Base-by-base conservation (phyloP, 2,113 vertebrate genomes). In the Pangasianodon hypophthalmus region DNA sequence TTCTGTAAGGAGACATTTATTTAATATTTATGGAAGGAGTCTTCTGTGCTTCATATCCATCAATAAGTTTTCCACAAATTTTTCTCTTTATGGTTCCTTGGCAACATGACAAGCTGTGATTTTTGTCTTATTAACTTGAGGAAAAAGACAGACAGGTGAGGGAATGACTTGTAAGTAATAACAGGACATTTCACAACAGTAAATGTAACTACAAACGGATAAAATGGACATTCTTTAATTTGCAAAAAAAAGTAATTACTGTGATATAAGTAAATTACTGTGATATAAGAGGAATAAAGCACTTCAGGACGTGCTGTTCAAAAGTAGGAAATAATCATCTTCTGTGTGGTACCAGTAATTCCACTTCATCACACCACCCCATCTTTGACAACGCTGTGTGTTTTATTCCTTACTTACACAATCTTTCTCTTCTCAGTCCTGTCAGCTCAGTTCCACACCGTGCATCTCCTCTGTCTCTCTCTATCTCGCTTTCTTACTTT, bases 401-500 rank as follows among this genome's bases (percentile, higher is more conserved):
- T 77, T 26, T 77, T 46, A 37, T 19, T 71, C 32, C 32, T 71
- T 71, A 71, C 32, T 7, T 41, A 69, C 11, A 32, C 64, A 32
- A 32, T 32, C 29, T 4, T 69, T 32, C 29, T 32, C n/a, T 14
- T 69, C 29, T 32, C 64, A 69, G 62, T 67, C 62, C 62, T 67
- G 62, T 14, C 67, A 69, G 67, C 67, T 32, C 29, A 64, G 64
- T 67, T 67, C 29, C 29, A 67, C 64, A 32, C 64, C 4, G 4
- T 32, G 18, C 24, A 50, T 16, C 77, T 16, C 67, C 50, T 58
- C 50, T 84, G 77, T 90, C 67, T 89, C 82, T 44, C 64, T 89
- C 64, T 69, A 56, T 83, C 46, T 67, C 41, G 88, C 13, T 82
- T 52, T 75, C 8, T 6, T 37, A 60, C 73, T 58, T 46, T 87